Evolutionary conservation across 2,888 invertebrate species (phyloP).

Genomic region (Priocnemis perturbator): DNA sequence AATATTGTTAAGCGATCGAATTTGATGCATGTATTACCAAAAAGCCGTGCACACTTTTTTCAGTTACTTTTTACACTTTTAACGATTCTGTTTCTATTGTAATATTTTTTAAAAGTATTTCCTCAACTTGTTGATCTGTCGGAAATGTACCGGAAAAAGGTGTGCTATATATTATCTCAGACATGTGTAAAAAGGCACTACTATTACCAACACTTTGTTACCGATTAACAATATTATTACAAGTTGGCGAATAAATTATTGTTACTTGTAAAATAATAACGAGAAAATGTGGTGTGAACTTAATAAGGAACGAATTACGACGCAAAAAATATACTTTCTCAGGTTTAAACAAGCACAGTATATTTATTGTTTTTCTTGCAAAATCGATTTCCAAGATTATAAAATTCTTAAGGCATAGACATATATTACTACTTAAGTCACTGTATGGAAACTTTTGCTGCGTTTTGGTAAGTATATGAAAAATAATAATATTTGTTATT

Average conservation of each 20-base stretch:
- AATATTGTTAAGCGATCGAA: neutral
- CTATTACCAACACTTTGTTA: conserved; percentile 34
- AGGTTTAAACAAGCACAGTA: conserved; percentile 52
- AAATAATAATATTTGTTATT: conserved; percentile 30
- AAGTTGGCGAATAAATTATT: conserved; percentile 37
- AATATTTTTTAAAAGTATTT: neutral
- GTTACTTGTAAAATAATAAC: conserved; percentile 33
- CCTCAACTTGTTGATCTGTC: neutral
- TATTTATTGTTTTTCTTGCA: conserved; percentile 54
- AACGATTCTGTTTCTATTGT: neutral
- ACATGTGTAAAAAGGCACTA: conserved; percentile 28
- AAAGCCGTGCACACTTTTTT: conserved; percentile 2
- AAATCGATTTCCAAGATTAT: conserved; percentile 42
- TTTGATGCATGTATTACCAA: conserved; percentile 6
- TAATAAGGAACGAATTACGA: conserved; percentile 3
- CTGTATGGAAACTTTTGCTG: conserved; percentile 28
- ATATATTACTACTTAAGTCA: conserved; percentile 31
- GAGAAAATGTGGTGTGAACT: neutral
- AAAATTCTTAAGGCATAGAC: conserved; percentile 51
- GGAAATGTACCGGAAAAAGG: neutral
- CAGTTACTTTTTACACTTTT: neutral
- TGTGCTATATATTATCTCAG: neutral
- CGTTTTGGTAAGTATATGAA: conserved; percentile 31
- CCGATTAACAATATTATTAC: conserved; percentile 33
- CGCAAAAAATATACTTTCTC: conserved; percentile 25